Evolutionary conservation across 1,140 invertebrate genomes (phyloP), one percentile per base, ranked within the genome.

Genomic region (Tenebrio molitor): DNA sequence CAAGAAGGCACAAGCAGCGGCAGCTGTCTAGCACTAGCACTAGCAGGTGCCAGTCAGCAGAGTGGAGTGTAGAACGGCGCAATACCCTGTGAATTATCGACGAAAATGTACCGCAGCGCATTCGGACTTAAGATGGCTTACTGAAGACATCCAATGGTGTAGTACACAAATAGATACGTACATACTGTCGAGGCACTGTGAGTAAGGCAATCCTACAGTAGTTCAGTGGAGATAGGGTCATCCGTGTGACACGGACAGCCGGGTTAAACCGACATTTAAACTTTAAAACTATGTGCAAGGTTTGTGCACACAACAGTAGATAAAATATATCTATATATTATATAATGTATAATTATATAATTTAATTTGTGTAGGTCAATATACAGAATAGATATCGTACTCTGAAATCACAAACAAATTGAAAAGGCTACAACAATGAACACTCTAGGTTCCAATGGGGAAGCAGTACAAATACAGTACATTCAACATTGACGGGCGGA

Each of bases 161-260:
- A 76, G 75, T 81, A 80, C 78, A 81, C 76, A 80, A 79, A 79
- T 77, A 81, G 77, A 81, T 81, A 83, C 80, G 75, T 83, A 83
- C 82, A 82, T 83, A 82, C 81, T 82, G 80, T 83, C 80, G 79
- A 83, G 82, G 82, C 82, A 83, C 82, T 83, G 82, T 83, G 82
- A 83, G 80, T 83, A 83, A 83, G 82, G 82, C 82, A 82, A 80
- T 82, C 79, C 82, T 83, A 83, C 81, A 82, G 75, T 82, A 83
- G 79, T 81, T 78, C 76, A 82, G 82, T 83, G 80, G 80, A 83
- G 77, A 81, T 78, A 79, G 80, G 79, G 77, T 81, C 74, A 74
- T 79, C 80, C 79, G 76, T 74, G 67, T 74, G 68, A 74, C 62
- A 69, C 75, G 75, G 76, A 75, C 44, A 71, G 74, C 77, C 74